phyloP scores from a whole-genome alignment of 2,113 vertebrate genomes.

The Asarcornis scutulata region DNA sequence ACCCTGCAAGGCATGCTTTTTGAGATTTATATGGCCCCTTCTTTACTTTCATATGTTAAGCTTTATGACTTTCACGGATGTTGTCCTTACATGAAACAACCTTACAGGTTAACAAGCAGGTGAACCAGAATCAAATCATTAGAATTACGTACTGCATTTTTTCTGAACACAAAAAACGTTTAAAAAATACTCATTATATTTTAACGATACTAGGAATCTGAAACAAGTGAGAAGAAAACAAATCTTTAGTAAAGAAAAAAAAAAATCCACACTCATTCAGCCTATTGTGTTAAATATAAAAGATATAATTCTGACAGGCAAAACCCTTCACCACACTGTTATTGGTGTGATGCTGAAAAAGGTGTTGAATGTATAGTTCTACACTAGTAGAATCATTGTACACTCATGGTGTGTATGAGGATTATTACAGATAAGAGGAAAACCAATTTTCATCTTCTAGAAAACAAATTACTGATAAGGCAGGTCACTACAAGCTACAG shows the following conservation, averaged over 20 bases:
- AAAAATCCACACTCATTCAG: not conserved
- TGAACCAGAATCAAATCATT: not conserved
- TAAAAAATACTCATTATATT: not conserved
- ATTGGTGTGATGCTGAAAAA: not conserved
- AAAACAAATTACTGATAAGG: not conserved
- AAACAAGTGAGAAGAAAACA: not conserved
- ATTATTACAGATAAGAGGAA: not conserved
- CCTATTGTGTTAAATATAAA: not conserved
- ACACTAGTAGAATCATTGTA: not conserved
- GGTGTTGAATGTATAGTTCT: not conserved
- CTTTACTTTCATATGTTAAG: not conserved
- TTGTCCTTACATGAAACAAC: not conserved
- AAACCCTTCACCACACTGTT: not conserved
- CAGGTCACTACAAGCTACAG: not conserved
- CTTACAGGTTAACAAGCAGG: not conserved
- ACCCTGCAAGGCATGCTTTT: not conserved
- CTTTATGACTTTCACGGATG: not conserved
- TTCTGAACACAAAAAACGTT: not conserved
- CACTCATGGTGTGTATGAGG: not conserved
- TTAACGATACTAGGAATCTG: not conserved
- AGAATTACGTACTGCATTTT: not conserved
- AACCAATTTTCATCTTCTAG: not conserved
- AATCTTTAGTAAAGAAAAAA: not conserved
- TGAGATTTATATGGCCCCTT: not conserved
- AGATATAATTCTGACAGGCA: not conserved